Evolutionary conservation across 2,113 vertebrate genomes (phyloP).

Genomic region (Oxygymnocypris stewartii): DNA sequence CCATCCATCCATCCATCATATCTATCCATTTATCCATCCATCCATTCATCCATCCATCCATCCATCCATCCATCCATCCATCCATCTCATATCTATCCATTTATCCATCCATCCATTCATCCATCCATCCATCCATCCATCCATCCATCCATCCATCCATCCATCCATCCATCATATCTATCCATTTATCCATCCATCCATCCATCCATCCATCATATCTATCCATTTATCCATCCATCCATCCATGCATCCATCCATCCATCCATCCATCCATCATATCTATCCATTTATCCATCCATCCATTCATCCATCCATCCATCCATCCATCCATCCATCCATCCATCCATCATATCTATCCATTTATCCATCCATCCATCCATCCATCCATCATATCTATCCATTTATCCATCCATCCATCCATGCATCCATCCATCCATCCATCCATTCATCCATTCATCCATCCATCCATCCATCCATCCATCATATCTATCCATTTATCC

Average conservation of each 20-base stretch:
- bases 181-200: background rate
- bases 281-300: background rate
- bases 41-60: too few relatives aligned
- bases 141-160: background rate
- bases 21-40: too few relatives aligned
- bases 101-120: background rate
- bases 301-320: background rate
- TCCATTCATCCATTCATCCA: too few relatives aligned
- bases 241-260: background rate
- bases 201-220: background rate
- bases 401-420: background rate
- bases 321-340: background rate
- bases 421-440: too few relatives aligned
- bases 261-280: background rate
- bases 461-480: too few relatives aligned
- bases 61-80: too few relatives aligned
- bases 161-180: background rate
- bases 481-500: background rate
- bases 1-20: too few relatives aligned
- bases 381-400: too few relatives aligned
- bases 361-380: background rate
- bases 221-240: background rate
- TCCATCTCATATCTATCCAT: background rate
- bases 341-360: too few relatives aligned
- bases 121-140: background rate